Conservation (phyloP, 2,888 invertebrate species). For the Mactromeris polynyma region DNA sequence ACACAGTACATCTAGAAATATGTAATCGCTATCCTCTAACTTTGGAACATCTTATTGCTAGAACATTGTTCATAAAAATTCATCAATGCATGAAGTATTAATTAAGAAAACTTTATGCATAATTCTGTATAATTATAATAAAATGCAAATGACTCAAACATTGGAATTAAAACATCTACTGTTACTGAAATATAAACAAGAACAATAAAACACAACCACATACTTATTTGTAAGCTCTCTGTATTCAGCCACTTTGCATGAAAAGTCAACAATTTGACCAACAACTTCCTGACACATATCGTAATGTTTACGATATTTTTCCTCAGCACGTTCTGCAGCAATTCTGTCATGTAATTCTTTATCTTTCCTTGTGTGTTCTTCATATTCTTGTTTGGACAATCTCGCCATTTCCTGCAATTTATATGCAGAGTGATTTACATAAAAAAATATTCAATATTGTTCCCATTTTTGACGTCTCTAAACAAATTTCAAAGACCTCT, state of each 20-base stretch:
- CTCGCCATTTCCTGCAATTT: constrained; percentile 84
- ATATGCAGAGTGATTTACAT: background rate
- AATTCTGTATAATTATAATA: no score
- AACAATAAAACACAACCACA: constrained; percentile 43
- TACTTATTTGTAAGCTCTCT: constrained; percentile 86
- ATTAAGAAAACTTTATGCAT: no score
- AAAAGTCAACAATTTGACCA: constrained; percentile 84
- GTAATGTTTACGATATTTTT: constrained; percentile 85
- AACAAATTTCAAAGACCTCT: background rate
- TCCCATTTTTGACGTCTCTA: background rate
- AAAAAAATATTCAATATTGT: background rate
- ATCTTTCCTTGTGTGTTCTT: constrained; percentile 84
- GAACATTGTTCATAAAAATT: no score
- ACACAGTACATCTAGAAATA: no score
- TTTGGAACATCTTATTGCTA: no score
- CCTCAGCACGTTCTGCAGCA: constrained; percentile 84
- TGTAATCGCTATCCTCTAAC: no score
- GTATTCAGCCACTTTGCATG: constrained; percentile 86
- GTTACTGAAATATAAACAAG: background rate
- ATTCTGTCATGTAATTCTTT: constrained; percentile 85
- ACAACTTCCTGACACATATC: constrained; percentile 83
- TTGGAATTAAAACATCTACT: background rate
- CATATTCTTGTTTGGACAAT: constrained; percentile 84
- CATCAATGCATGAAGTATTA: no score
- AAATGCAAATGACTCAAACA: no score